These are phyloP conservation scores for Sinocyclocheilus rhinocerous DNA, from an alignment of 2,113 vertebrate genomes.

Conservation along the genomic window DNA sequence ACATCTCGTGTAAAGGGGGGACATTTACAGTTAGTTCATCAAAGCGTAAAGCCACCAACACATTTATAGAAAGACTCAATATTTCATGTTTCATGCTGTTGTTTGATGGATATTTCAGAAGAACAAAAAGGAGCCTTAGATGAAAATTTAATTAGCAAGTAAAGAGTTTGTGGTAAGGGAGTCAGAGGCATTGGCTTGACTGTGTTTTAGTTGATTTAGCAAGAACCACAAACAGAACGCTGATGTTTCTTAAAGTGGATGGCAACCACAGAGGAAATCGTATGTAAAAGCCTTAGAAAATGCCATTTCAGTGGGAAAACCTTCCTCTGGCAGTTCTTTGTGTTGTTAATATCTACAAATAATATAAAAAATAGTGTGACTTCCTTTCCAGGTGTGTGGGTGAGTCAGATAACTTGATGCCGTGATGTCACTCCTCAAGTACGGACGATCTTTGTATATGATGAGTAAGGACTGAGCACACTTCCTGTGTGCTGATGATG, in stretches of 20 bases:
- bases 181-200: background rate
- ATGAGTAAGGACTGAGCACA: slow-evolving; percentile 56
- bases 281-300: too few relatives aligned
- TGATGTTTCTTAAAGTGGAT: too few relatives aligned
- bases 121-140: slow-evolving; percentile 6
- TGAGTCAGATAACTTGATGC: slow-evolving; percentile 47
- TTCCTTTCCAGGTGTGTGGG: slow-evolving; percentile 63
- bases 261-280: too few relatives aligned
- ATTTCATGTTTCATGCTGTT: background rate
- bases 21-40: slow-evolving; percentile 20
- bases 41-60: slow-evolving; percentile 9
- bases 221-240: too few relatives aligned
- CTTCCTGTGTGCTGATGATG: slow-evolving; percentile 68
- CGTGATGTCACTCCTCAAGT: slow-evolving; percentile 59
- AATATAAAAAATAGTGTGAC: slow-evolving; percentile 58
- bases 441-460: slow-evolving; percentile 44
- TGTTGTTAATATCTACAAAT: slow-evolving; percentile 19
- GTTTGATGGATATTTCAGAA: slow-evolving; percentile 30
- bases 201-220: too few relatives aligned
- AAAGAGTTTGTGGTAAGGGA: background rate
- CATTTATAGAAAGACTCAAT: background rate
- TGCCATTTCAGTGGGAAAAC: too few relatives aligned
- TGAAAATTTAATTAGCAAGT: background rate
- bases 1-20: background rate
- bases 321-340: too few relatives aligned